Evolutionary conservation across 1,140 invertebrate genomes (phyloP).

Genomic region (Eriocheir sinensis): DNA sequence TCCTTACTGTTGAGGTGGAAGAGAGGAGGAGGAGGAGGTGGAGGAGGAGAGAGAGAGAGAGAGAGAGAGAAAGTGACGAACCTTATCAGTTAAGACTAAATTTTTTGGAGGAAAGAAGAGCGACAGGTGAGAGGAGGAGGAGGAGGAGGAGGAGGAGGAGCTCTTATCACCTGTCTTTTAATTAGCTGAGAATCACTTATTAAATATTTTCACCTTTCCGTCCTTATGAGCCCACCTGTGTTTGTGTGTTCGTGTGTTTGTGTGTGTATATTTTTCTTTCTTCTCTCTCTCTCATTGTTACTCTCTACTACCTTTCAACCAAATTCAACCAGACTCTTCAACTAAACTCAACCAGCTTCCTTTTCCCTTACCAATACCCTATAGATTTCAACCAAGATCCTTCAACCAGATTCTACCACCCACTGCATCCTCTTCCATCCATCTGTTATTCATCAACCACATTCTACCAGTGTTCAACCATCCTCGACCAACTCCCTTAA

Average conservation of each 20-base stretch:
- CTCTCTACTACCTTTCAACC: too few species aligned
- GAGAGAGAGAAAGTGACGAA: not conserved
- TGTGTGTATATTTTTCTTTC: not conserved
- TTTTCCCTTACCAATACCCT: too few species aligned
- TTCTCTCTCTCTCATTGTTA: too few species aligned
- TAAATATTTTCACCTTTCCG: not conserved
- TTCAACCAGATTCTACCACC: too few species aligned
- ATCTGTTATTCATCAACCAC: too few species aligned
- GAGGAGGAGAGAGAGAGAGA: not conserved
- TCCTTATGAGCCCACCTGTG: not conserved
- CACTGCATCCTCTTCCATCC: too few species aligned
- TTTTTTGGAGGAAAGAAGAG: not conserved
- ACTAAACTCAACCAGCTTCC: too few species aligned
- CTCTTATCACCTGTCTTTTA: not conserved
- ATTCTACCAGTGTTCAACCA: too few species aligned
- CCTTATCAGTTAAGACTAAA: constrained; percentile 5
- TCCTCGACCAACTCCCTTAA: too few species aligned
- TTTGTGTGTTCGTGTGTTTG: too few species aligned
- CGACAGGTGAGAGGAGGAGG: not conserved
- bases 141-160: not conserved
- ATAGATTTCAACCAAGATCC: too few species aligned
- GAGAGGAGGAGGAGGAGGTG: not conserved
- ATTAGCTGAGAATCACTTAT: not conserved
- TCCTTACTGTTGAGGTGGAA: not conserved
- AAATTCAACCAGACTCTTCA: too few species aligned